A percentile compares a stretch with the other conserved stretches of the same genome.
Conservation (phyloP, 1,140 invertebrate genomes). For the Asobara japonica region DNA sequence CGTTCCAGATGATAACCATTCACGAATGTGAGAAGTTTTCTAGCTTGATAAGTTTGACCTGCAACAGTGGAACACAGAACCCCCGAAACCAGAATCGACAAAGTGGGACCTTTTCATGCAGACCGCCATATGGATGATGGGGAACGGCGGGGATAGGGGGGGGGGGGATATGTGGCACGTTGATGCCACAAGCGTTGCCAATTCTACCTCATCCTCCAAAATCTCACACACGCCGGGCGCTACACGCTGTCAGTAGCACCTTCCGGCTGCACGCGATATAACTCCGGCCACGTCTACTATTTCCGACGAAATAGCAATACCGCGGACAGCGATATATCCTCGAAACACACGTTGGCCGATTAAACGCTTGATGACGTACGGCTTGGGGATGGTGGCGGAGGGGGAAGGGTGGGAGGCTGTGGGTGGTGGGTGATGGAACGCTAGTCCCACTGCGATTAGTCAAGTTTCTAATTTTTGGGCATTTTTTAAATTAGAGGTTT, state of each 20-base stretch:
- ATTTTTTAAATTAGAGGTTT: too few species aligned
- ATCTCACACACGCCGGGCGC: background rate
- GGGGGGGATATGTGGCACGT: background rate
- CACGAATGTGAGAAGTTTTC: too few species aligned
- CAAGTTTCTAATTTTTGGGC: too few species aligned
- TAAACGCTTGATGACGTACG: background rate
- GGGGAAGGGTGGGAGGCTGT: too few species aligned
- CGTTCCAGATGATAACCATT: too few species aligned
- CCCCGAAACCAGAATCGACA: background rate
- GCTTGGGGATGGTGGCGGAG: too few species aligned
- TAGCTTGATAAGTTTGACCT: too few species aligned
- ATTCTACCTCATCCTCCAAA: background rate
- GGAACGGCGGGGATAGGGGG: too few species aligned
- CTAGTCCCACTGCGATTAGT: too few species aligned
- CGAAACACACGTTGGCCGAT: background rate
- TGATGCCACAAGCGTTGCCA: conserved; percentile 1
- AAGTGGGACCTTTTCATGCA: background rate
- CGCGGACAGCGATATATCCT: background rate
- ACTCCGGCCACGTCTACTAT: conserved; percentile 53
- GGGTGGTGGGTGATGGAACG: too few species aligned
- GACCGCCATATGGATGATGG: too few species aligned
- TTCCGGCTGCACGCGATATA: conserved; percentile 54
- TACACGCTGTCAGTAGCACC: conserved; percentile 54
- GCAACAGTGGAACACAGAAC: too few species aligned
- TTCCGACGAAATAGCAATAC: conserved; percentile 41